Conservation (phyloP, 2,888 invertebrate species). For the Dryobotodes eremita region DNA sequence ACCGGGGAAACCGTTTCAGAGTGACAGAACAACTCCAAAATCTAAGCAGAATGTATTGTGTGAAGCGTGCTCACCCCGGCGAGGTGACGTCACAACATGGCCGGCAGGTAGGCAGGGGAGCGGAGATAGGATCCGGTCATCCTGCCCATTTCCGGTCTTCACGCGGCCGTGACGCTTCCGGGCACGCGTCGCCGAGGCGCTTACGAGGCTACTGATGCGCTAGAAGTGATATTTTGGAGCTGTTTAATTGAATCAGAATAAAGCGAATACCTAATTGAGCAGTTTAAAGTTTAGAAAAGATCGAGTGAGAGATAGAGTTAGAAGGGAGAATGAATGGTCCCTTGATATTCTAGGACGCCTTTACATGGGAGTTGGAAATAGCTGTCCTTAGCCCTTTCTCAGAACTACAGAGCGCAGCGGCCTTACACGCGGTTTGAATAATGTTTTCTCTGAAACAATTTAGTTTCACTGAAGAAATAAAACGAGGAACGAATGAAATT, state of each 20-base stretch:
- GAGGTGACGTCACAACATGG: constrained; percentile 89
- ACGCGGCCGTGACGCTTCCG: constrained; percentile 91
- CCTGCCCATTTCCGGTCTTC: constrained; percentile 91
- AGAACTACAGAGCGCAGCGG: background rate
- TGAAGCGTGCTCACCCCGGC: constrained; percentile 63
- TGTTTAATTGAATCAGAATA: constrained; percentile 36
- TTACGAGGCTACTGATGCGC: constrained; percentile 75
- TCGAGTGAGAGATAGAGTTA: background rate
- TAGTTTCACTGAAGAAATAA: background rate
- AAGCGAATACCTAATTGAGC: background rate
- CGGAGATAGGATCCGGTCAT: constrained; percentile 91
- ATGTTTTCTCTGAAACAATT: background rate
- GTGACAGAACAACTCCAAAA: constrained; percentile 71
- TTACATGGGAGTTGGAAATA: background rate
- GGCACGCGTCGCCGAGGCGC: constrained; percentile 88
- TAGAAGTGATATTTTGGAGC: constrained; percentile 74
- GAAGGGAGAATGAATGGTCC: constrained; percentile 5
- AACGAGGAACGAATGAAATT: background rate
- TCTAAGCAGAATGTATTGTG: constrained; percentile 72
- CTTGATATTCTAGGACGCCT: background rate
- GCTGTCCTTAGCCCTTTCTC: background rate
- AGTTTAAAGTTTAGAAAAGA: background rate
- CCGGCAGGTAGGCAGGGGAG: constrained; percentile 86
- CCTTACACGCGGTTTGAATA: background rate
- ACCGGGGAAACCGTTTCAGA: constrained; percentile 55